phyloP scores from a whole-genome alignment of 2,888 invertebrate genomes.

The Stramonita haemastoma region DNA sequence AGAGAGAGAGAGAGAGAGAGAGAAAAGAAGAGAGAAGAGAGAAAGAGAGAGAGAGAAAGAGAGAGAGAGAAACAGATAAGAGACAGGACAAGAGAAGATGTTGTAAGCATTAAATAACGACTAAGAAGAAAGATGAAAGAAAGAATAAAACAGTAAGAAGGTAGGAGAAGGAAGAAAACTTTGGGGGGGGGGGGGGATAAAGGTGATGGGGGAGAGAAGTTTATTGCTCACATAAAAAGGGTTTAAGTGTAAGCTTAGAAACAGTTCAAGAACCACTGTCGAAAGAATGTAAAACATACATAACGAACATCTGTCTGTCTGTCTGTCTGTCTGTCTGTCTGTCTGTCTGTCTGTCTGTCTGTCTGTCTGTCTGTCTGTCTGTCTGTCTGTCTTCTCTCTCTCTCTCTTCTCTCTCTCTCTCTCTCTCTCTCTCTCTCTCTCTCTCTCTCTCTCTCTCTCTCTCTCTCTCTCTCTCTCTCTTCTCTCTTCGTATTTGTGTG shows the following conservation, averaged over 20 bases:
- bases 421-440: constrained; percentile 8
- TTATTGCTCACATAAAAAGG: no score
- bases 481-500: not conserved
- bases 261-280: no score
- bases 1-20: constrained; percentile 17
- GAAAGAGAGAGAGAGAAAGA: not conserved
- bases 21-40: constrained; percentile 14
- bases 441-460: constrained; percentile 15
- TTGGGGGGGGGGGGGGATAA: not conserved
- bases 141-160: not conserved
- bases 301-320: not conserved
- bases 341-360: not conserved
- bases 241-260: no score
- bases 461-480: not conserved
- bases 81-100: not conserved
- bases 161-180: not conserved
- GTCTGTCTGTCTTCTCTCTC: not conserved
- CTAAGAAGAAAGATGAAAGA: not conserved
- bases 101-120: not conserved
- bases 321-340: not conserved
- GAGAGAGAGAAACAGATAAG: not conserved
- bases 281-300: not conserved
- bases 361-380: not conserved
- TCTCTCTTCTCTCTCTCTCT: not conserved
- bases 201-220: not conserved